Base-by-base conservation (phyloP, 2,797 vertebrate species). In the Pelochelys cantorii region DNA sequence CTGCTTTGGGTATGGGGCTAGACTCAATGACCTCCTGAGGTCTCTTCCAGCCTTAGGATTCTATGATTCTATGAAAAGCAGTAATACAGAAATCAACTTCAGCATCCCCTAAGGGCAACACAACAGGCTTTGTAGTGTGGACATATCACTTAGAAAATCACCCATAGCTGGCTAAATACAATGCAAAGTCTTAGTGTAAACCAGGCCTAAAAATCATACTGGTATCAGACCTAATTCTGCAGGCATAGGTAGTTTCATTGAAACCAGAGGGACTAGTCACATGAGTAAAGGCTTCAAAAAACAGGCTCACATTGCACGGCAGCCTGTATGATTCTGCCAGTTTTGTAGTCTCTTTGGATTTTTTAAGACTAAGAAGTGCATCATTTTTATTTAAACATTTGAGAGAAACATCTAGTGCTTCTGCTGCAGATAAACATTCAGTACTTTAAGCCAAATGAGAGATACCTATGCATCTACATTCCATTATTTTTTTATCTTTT, bases 381-480 rank as follows among this genome's bases (percentile, higher is more conserved):
- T 54, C 48, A 54, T 84, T 77, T 65, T 57, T 87, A 65, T 78
- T 85, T 94, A 83, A 84, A 79, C 62, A 83, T 11, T 4, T 4
- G 4, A 88, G 53, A 0, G 0, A 48, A 90, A 15, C n/a, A 55
- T 1, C 20, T 81, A 91, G 27, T 11, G 9, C 34, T 79, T 53
- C 53, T 88, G 74, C 71, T 89, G 84, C 80, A 92, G 78, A 86
- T 85, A 82, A 83, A 29, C 84, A 79, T 85, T 6, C 27, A 48
- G 53, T 93, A 93, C 84, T 91, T 96, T 96, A 90, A 94, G 81
- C 13, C 25, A 52, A 12, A 11, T 77, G 71, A 75, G 13, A 65
- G 54, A 11, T 37, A 10, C n/a, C 22, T 37, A 71, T 71, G 48
- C 17, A 80, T 1, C 1, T 92, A 57, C 52, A 77, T 31, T 22